Conservation (phyloP, 2,113 vertebrate genomes). For the Alectura lathami region DNA sequence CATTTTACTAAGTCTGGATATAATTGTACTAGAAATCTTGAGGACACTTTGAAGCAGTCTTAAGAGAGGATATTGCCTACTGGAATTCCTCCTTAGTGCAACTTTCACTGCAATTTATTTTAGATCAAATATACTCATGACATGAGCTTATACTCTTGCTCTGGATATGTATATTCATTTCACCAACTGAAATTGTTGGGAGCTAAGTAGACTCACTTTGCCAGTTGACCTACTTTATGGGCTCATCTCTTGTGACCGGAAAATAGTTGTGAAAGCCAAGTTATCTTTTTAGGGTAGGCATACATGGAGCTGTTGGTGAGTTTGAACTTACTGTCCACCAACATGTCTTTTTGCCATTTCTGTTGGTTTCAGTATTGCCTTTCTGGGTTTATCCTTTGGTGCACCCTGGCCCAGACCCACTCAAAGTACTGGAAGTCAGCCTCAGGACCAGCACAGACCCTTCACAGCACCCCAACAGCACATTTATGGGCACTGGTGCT, state of each 20-base stretch:
- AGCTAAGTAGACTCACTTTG: neutral
- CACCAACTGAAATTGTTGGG: neutral
- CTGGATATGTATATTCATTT: slow-evolving; percentile 46
- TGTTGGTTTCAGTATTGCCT: neutral
- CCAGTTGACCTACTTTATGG: neutral
- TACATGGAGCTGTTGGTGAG: accelerated
- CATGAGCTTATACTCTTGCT: slow-evolving; percentile 31
- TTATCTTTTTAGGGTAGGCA: neutral
- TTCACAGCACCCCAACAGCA: neutral
- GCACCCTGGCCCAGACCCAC: neutral
- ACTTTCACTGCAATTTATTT: slow-evolving; percentile 59
- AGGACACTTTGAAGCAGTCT: slow-evolving; percentile 58
- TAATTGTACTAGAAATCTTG: slow-evolving; percentile 61
- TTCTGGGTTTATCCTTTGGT: neutral
- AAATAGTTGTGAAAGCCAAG: neutral
- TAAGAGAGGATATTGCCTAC: slow-evolving; percentile 55
- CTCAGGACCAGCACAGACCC: neutral
- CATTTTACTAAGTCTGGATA: slow-evolving; percentile 61
- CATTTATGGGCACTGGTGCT: neutral
- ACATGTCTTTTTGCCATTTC: neutral
- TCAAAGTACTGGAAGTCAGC: neutral
- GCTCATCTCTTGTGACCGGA: neutral
- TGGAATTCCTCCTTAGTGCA: slow-evolving; percentile 39
- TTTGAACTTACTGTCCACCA: neutral
- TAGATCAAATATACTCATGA: slow-evolving; percentile 39